A percentile compares a stretch with the other conserved stretches of the same genome.
Evolutionary conservation across 2,797 vertebrate genomes (phyloP).

Genomic region (Linurgus olivaceus): DNA sequence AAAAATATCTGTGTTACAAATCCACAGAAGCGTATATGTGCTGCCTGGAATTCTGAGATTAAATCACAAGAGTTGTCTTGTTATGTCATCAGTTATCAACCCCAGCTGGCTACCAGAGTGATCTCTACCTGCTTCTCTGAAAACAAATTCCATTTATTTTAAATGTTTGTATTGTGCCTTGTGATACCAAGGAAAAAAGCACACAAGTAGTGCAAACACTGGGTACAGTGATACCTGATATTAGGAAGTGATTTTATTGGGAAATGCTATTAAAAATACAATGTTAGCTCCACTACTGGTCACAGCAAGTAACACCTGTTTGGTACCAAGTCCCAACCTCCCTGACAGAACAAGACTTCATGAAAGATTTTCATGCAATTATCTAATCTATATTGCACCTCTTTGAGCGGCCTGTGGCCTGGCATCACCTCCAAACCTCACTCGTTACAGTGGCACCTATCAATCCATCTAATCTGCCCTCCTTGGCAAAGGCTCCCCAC

Average conservation of each 20-base stretch:
- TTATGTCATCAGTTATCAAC: not conserved
- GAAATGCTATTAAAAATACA: not conserved
- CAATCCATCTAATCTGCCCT: conserved; percentile 44
- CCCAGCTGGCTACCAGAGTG: not conserved
- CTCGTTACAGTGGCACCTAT: conserved; percentile 9
- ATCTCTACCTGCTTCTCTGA: not conserved
- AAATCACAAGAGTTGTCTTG: not conserved
- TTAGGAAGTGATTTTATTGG: not conserved
- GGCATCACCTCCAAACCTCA: conserved; percentile 5
- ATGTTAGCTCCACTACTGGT: not conserved
- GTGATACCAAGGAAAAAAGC: not conserved
- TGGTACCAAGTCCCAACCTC: not conserved
- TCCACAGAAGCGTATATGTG: not conserved
- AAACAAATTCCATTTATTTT: not conserved
- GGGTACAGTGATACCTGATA: not conserved
- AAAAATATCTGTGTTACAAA: not conserved
- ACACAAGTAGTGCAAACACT: not conserved
- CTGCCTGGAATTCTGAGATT: not conserved
- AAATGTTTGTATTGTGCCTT: not conserved
- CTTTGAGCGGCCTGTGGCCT: not conserved
- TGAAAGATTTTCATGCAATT: not conserved
- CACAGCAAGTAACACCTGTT: not conserved
- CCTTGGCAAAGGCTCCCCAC: not conserved
- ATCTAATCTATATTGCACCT: not conserved
- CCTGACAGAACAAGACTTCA: not conserved